Conservation (phyloP, 2,888 invertebrate genomes). For the Hypolimnas misippus region DNA sequence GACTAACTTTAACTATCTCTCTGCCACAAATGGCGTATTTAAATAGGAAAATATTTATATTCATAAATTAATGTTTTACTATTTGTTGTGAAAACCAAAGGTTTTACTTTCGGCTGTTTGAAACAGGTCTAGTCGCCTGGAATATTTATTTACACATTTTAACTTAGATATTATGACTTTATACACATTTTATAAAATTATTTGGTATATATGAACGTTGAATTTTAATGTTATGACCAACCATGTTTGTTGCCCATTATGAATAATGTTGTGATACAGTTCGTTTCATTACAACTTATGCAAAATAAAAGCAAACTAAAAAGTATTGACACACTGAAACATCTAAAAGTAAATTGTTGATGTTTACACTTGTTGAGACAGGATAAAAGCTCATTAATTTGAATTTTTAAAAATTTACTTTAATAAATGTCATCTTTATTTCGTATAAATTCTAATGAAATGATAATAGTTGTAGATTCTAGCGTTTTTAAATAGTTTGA, state of each 20-base stretch:
- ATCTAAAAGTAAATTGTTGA: too few species aligned
- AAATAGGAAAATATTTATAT: constrained; percentile 47
- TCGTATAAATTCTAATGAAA: constrained; percentile 6
- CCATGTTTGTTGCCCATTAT: constrained; percentile 10
- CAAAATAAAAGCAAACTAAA: constrained; percentile 1
- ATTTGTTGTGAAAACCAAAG: constrained; percentile 77
- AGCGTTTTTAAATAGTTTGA: background rate
- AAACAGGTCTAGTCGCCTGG: constrained; percentile 72
- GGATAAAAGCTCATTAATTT: too few species aligned
- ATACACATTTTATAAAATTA: constrained; percentile 38
- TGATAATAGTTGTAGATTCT: constrained; percentile 1
- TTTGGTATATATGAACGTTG: constrained; percentile 20
- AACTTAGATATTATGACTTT: constrained; percentile 14
- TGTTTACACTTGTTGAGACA: too few species aligned
- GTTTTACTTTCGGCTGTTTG: constrained; percentile 70
- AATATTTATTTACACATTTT: constrained; percentile 63
- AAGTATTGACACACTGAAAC: background rate
- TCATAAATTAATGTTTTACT: constrained; percentile 50
- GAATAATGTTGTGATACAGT: constrained; percentile 22
- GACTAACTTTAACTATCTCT: constrained; percentile 47
- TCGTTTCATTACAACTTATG: constrained; percentile 1
- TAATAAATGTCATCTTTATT: too few species aligned
- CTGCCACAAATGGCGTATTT: constrained; percentile 74
- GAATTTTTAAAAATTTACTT: too few species aligned
- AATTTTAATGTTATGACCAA: constrained; percentile 17